Base-by-base conservation (phyloP, 23 tunicate genomes). In the Trididemnum clinides region DNA sequence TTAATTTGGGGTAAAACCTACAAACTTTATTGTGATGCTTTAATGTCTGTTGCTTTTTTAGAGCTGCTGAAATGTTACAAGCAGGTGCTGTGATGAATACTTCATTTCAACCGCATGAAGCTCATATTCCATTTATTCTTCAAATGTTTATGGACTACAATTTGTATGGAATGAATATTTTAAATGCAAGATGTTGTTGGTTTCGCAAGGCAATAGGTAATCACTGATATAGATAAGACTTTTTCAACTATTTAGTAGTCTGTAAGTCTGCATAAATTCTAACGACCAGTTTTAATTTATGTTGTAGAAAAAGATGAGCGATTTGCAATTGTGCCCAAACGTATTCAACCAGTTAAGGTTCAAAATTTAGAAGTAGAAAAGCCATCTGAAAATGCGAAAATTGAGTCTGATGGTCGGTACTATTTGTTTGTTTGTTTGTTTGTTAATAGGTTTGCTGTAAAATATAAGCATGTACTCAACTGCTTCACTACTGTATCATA, bases 131-230 rank as follows among this genome's bases (percentile, higher is more conserved):
- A 28, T 94, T 33, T 64, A 81, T 94, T 36, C 77, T 94, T 23
- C 98, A 94, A 76, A 73, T 88, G 51, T 89, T 94, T 57, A 28
- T 94, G 58, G 98, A 94, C 64, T 94, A 94, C 50, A 94, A 94
- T 82, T 64, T 94, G 1, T 77, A 94, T 57, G 98, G 98, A 76
- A 94, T 94, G 98, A 89, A 94, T 64, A 74, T 94, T 28, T 31
- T 94, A 34, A 90, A 89, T 69, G 25, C 90, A 5, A 85, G 64
- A 0, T 85, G 85, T 22, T 89, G 85, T 58, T 94, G 94, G 90
- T 85, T 89, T 81, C 80, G 97, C 35, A 27, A 64, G 23, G 91
- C 91, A 39, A 10, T 92, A 6, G 97, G 97, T 92, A 76, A 27
- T 50, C n/a, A n/a, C n/a, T n/a, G n/a, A n/a, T n/a, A n/a, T n/a